Conservation (phyloP, 2,888 invertebrate species). For the Hypercompe scribonia region DNA sequence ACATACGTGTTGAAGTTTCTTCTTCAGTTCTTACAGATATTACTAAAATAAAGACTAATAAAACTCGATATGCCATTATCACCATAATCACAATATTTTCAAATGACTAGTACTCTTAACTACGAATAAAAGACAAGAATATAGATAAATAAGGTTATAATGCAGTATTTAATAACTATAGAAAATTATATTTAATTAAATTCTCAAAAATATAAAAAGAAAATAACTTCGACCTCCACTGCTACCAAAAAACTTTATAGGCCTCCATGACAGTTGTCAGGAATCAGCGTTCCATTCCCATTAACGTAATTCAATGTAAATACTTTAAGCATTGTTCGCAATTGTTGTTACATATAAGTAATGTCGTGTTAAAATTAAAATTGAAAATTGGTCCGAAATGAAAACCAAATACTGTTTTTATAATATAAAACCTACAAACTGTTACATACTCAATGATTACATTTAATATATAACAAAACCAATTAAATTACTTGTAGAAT, state of each 20-base stretch:
- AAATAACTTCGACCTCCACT: constrained; percentile 29
- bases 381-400: not conserved
- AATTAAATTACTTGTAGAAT: not conserved
- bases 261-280: constrained; percentile 44
- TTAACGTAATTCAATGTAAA: not conserved
- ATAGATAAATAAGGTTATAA: constrained; percentile 23
- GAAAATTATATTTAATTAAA: constrained; percentile 17
- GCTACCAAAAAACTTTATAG: constrained; percentile 19
- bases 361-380: not conserved
- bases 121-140: constrained; percentile 29
- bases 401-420: not conserved
- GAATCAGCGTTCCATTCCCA: constrained; percentile 5
- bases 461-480: not conserved
- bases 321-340: not conserved
- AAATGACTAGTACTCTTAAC: constrained; percentile 60
- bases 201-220: constrained; percentile 31
- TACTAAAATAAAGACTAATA: constrained; percentile 77
- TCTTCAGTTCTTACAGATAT: constrained; percentile 79
- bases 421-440: not conserved
- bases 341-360: too few relatives aligned
- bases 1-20: constrained; percentile 82
- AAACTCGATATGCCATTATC: constrained; percentile 77
- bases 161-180: constrained; percentile 22
- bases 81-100: constrained; percentile 68
- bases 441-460: not conserved